A percentile compares a stretch with the other conserved stretches of the same genome.
phyloP scores from a whole-genome alignment of 2,888 invertebrate genomes.

The Cabera pusaria region DNA sequence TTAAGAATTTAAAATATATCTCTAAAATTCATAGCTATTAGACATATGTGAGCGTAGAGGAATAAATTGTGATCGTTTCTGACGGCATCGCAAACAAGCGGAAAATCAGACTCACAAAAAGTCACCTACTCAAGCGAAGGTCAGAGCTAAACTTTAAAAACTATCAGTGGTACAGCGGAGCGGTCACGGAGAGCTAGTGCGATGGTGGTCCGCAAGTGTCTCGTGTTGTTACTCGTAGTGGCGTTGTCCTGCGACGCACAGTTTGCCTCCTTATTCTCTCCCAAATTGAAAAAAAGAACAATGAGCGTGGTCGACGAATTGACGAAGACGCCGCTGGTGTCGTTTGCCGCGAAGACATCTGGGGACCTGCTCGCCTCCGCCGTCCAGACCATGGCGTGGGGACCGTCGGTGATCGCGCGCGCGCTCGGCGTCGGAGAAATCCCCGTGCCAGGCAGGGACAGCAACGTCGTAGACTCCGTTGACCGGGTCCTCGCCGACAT shows the following conservation, averaged over 20 bases:
- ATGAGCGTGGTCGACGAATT: conserved; percentile 29
- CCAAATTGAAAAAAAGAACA: conserved; percentile 24
- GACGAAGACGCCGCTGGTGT: conserved; percentile 32
- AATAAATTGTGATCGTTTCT: conserved; percentile 15
- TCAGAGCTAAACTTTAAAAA: conserved; percentile 22
- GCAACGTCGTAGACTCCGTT: conserved; percentile 37
- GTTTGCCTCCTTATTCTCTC: conserved; percentile 32
- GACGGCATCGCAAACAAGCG: conserved; percentile 36
- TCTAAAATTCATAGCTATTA: no score
- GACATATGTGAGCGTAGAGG: no score
- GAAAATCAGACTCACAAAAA: conserved; percentile 36
- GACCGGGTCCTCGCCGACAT: conserved; percentile 41
- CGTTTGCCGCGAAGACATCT: conserved; percentile 28
- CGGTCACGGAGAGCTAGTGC: conserved; percentile 34
- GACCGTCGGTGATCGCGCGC: conserved; percentile 39
- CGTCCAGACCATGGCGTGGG: conserved; percentile 30
- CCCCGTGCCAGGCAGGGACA: conserved; percentile 37
- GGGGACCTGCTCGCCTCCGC: conserved; percentile 38
- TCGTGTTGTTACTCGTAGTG: conserved; percentile 25
- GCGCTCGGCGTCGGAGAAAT: conserved; percentile 29
- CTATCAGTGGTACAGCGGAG: conserved; percentile 37
- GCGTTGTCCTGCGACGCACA: conserved; percentile 31
- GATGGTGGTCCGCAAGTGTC: conserved; percentile 28
- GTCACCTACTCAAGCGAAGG: conserved; percentile 34
- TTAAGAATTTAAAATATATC: no score